Percentiles rank a stretch among this genome's conserved stretches.
Conservation (phyloP, 1,140 invertebrate species). For the Ditylenchus dipsaci region DNA sequence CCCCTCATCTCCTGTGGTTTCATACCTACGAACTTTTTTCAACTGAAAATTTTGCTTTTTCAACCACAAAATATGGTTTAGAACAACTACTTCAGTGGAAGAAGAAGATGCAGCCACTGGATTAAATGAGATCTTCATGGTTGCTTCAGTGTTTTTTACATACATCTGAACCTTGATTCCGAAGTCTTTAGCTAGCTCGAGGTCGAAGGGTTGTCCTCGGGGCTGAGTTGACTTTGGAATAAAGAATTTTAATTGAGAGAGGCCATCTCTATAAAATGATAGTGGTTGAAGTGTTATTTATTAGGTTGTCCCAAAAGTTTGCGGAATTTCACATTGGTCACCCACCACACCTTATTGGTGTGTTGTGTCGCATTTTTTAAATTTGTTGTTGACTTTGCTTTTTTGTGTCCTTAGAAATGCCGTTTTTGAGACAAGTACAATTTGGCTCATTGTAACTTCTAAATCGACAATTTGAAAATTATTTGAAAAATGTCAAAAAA, state of each 20-base stretch:
- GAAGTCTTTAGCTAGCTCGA: conserved; percentile 24
- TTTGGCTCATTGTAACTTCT: no score
- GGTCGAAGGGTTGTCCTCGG: conserved; percentile 27
- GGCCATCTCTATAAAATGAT: conserved; percentile 25
- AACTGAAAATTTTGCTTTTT: conserved; percentile 12
- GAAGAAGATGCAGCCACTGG: not conserved
- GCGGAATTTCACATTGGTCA: no score
- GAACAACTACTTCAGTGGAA: not conserved
- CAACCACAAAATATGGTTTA: not conserved
- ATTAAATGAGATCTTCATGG: conserved; percentile 16
- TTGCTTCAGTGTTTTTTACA: conserved; percentile 27
- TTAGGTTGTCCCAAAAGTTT: no score
- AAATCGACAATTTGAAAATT: no score
- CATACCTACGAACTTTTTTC: conserved; percentile 25
- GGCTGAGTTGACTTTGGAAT: conserved; percentile 27
- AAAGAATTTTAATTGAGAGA: conserved; percentile 34
- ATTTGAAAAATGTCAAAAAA: no score
- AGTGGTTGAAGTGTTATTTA: no score
- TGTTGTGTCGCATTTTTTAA: no score
- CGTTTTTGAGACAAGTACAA: no score
- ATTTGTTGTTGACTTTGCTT: no score
- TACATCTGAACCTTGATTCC: conserved; percentile 29
- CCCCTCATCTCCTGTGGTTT: conserved; percentile 13
- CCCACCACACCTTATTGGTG: no score
- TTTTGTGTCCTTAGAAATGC: no score